Conservation (phyloP, 2,113 vertebrate species). For the Saguinus imperator region DNA sequence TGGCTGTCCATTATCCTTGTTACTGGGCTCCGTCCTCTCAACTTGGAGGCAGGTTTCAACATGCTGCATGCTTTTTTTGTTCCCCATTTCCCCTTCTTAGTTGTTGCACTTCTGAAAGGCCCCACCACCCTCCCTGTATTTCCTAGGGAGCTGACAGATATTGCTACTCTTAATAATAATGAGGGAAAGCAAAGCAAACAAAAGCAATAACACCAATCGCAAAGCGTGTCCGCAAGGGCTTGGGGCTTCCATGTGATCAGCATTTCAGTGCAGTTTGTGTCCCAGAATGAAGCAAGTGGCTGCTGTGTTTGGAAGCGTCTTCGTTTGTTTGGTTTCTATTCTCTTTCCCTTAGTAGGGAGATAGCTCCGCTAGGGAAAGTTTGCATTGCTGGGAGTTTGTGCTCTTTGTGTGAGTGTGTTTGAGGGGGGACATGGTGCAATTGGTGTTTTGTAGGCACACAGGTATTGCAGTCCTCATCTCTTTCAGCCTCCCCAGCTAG, state of each 20-base stretch:
- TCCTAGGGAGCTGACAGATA: background rate
- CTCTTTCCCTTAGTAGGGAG: background rate
- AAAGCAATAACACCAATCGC: background rate
- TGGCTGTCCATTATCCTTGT: constrained; percentile 33
- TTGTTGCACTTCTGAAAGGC: background rate
- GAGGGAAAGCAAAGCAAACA: background rate
- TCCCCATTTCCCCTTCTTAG: background rate
- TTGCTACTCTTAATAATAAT: background rate
- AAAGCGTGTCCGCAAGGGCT: background rate
- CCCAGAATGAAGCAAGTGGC: background rate
- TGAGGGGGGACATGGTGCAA: background rate
- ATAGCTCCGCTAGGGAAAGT: constrained; percentile 42
- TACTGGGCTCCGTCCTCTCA: constrained; percentile 59
- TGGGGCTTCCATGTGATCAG: background rate
- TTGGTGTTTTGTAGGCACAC: background rate
- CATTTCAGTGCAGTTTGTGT: background rate
- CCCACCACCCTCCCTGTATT: background rate
- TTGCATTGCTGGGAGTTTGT: background rate
- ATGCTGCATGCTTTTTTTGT: background rate
- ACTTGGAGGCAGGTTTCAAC: constrained; percentile 65
- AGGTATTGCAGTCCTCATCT: background rate
- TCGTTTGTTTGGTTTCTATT: background rate
- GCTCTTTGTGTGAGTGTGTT: background rate
- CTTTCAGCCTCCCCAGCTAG: background rate
- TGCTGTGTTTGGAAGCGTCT: background rate